phyloP scores from a whole-genome alignment of 2,797 vertebrate genomes.

The Phataginus tetradactyla region DNA sequence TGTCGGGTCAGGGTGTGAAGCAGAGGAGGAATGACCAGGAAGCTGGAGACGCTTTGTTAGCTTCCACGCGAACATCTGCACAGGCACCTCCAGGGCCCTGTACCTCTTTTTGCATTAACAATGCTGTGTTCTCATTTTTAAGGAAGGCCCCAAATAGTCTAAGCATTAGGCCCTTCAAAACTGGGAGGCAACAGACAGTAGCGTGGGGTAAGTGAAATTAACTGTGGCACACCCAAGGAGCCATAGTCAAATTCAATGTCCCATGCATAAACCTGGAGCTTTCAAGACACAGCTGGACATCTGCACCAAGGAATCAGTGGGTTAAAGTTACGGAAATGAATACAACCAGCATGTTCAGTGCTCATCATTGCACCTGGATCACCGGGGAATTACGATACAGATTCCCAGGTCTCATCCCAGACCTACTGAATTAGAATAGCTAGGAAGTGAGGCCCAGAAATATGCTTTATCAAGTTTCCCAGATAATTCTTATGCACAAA shows the following conservation, averaged over 20 bases:
- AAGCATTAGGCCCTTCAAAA: neutral
- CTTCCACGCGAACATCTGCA: neutral
- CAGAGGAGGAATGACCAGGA: neutral
- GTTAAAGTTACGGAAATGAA: neutral
- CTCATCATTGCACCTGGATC: neutral
- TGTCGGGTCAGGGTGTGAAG: neutral
- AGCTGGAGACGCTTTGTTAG: neutral
- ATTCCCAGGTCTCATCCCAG: neutral
- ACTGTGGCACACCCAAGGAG: neutral
- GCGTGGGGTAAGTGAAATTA: neutral
- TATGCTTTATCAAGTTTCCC: neutral
- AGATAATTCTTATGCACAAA: neutral
- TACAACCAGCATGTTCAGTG: neutral
- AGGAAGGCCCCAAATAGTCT: neutral
- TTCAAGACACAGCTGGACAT: neutral
- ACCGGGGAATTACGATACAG: neutral
- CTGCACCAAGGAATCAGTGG: neutral
- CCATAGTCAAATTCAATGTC: neutral
- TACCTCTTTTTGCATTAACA: neutral
- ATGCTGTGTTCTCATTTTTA: neutral
- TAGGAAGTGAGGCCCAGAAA: neutral
- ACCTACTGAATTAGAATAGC: neutral
- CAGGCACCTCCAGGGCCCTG: neutral
- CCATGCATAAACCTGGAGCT: neutral
- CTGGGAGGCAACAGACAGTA: neutral